phyloP scores from a whole-genome alignment of 2,797 vertebrate genomes.

The Crocodylus rhombifer region DNA sequence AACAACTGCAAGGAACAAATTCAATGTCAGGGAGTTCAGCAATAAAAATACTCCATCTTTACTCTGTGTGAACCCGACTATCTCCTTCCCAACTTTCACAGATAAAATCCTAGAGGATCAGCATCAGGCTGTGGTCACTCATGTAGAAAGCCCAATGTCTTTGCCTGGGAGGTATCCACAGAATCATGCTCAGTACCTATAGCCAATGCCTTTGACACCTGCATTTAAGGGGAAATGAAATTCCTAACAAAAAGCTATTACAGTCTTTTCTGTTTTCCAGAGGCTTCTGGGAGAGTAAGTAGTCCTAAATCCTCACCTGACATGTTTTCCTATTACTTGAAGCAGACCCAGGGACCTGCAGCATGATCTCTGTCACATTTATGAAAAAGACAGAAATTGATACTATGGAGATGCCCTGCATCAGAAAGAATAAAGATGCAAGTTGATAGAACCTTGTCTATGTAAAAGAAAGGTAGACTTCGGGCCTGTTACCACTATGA shows the following conservation, averaged over 20 bases:
- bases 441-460: too few species aligned
- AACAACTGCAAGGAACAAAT: background rate
- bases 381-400: background rate
- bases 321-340: background rate
- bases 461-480: background rate
- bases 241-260: background rate
- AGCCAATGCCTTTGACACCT: background rate
- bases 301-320: background rate
- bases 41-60: background rate
- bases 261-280: background rate
- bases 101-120: background rate
- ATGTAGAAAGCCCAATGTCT: background rate
- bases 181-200: background rate
- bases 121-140: background rate
- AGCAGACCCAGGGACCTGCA: background rate
- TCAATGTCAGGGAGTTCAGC: background rate
- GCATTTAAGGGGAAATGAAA: background rate
- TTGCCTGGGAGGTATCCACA: fast-evolving
- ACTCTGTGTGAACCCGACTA: fast-evolving
- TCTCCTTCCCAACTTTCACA: background rate
- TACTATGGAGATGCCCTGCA: background rate
- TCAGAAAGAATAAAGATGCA: background rate
- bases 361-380: background rate
- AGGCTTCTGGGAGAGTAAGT: background rate
- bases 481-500: background rate